These are phyloP conservation scores for Macaca mulatta DNA, from an alignment of 2,113 vertebrate genomes.

Conservation along the genomic window DNA sequence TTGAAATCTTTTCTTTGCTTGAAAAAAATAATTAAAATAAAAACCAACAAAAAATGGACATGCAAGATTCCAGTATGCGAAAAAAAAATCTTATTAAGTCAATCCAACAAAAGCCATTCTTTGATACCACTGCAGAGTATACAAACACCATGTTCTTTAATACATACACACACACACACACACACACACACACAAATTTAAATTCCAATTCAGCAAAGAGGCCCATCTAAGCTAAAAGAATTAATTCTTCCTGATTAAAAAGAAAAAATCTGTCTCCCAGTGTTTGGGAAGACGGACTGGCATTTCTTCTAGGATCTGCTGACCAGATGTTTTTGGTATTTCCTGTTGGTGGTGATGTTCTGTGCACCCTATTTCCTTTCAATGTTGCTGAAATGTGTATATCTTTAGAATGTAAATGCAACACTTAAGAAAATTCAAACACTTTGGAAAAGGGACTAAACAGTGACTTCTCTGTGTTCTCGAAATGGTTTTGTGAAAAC, in stretches of 20 bases:
- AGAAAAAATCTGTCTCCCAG: constrained; percentile 76
- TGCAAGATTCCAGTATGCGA: constrained; percentile 83
- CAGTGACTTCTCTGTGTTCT: constrained; percentile 77
- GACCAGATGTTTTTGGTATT: constrained; percentile 81
- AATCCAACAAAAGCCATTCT: constrained; percentile 97
- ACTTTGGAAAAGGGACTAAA: constrained; percentile 72
- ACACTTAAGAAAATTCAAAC: constrained; percentile 73
- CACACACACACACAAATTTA: neutral
- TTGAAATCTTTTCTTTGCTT: constrained; percentile 95
- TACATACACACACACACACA: neutral
- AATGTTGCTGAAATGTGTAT: constrained; percentile 77
- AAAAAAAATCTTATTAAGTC: constrained; percentile 82
- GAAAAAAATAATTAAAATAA: constrained; percentile 84
- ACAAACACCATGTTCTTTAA: constrained; percentile 81
- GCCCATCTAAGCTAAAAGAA: constrained; percentile 75
- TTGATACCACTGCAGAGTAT: constrained; percentile 96
- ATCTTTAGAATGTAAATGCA: constrained; percentile 74
- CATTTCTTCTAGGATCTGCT: constrained; percentile 82
- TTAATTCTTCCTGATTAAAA: constrained; percentile 76
- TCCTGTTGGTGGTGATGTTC: constrained; percentile 78
- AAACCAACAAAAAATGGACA: constrained; percentile 83
- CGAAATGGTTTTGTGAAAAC: constrained; percentile 76
- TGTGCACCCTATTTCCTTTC: constrained; percentile 77
- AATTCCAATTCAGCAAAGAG: constrained; percentile 76
- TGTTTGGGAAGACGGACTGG: constrained; percentile 71